Base-by-base conservation (phyloP, 2,888 invertebrate species). In the Deilephila porcellus region DNA sequence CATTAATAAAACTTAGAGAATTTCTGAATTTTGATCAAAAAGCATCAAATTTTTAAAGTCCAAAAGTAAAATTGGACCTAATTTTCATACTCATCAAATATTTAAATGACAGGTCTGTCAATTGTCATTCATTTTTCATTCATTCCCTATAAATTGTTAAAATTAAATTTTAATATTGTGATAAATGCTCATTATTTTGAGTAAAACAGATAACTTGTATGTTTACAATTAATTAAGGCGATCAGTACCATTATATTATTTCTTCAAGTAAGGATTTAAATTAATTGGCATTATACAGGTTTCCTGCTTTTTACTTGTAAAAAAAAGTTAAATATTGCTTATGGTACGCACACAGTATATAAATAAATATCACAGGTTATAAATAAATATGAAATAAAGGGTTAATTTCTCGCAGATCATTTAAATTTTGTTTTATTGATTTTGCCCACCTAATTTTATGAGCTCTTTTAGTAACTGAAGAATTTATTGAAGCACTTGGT, bases 21-120 rank as follows among this genome's bases (percentile, higher is more conserved):
- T 76, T 81, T 79, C 74, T 75, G 77, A 81, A 81, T 82, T 83
- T 81, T 77, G 72, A 81, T 82, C 76, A 85, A 81, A 80, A 77
- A 78, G 82, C 80, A 79, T 81, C 75, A 77, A 84, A 82, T 82
- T 85, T 83, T 78, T 83, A 76, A 77, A 85, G 83, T 81, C 83
- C 77, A 86, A 84, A 85, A 83, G 80, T 83, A 88, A 89, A 88
- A 89, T 88, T 80, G 80, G 77, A 83, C 87, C 78, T 85, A 90
- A 88, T 90, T 91, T 89, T 90, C 93, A 91, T 92, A 87, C 85
- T 91, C 89, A 91, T 92, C 87, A 88, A 88, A 86, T 83, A 80
- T 71, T 53, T 77, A 79, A 84, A 81, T 92, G 92, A 91, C 92
- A 91, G 87, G 20, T 67, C 72, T 56, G 67, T 73, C 72, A 73